Evolutionary conservation across 2,113 vertebrate species (phyloP).

Genomic region (Daubentonia madagascariensis): DNA sequence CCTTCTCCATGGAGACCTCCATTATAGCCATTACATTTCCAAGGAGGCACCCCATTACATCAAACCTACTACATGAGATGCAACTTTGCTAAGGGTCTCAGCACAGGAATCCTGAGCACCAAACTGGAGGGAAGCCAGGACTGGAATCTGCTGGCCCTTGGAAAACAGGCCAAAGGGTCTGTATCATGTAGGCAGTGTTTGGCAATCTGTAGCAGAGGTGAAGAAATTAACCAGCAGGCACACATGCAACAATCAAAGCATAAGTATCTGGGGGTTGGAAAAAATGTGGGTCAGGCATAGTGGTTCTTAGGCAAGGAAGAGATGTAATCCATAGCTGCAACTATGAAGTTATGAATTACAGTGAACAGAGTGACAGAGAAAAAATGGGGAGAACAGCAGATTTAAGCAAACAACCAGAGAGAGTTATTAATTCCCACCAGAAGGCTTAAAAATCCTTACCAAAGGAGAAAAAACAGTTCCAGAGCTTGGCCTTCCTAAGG

Average conservation of each 20-base stretch:
- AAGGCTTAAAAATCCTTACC: not conserved
- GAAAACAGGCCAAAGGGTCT: not conserved
- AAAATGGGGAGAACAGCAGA: not conserved
- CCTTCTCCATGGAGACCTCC: not conserved
- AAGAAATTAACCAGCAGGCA: not conserved
- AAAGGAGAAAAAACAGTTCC: not conserved
- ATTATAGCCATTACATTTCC: not conserved
- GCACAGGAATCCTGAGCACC: not conserved
- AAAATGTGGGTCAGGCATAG: not conserved
- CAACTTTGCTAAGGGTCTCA: not conserved
- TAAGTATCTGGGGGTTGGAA: not conserved
- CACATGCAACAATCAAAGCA: not conserved
- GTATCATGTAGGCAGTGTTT: no score
- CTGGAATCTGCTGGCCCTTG: not conserved
- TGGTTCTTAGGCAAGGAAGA: not conserved
- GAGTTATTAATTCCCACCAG: not conserved
- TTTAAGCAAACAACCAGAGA: not conserved
- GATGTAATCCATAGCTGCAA: not conserved
- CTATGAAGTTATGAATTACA: not conserved
- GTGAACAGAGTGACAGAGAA: not conserved
- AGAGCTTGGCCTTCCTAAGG: not conserved
- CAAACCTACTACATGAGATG: not conserved
- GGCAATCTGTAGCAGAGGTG: not conserved
- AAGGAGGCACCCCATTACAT: not conserved
- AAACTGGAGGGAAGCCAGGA: not conserved